Percentiles rank a stretch among this genome's conserved stretches.
phyloP scores from a whole-genome alignment of 1,140 invertebrate genomes.

The Macrocentrus cingulum region DNA sequence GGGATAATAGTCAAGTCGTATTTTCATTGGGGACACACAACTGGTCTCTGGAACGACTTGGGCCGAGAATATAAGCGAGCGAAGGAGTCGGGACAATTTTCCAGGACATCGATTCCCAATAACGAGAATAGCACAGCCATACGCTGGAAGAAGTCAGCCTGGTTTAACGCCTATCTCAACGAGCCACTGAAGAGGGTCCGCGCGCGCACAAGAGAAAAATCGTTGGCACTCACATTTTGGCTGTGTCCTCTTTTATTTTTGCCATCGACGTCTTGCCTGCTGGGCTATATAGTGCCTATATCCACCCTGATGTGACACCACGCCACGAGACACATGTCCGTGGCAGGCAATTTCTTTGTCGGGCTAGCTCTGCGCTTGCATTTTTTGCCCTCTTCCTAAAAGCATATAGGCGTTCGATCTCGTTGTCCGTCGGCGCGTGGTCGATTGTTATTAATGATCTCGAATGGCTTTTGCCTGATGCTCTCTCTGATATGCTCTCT shows the following conservation, averaged over 20 bases:
- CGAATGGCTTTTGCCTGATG: not conserved
- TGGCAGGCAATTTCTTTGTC: constrained; percentile 30
- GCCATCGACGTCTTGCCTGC: not conserved
- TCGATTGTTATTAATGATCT: constrained; percentile 47
- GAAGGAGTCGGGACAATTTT: constrained; percentile 45
- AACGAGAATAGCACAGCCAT: constrained; percentile 23
- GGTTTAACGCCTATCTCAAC: constrained; percentile 33
- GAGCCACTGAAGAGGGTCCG: not conserved
- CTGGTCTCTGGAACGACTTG: not conserved
- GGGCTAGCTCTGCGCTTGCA: constrained; percentile 20
- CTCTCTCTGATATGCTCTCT: no score
- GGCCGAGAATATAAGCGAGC: not conserved
- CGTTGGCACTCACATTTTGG: not conserved
- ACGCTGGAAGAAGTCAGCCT: constrained; percentile 36
- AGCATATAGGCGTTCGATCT: constrained; percentile 8
- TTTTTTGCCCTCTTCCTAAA: constrained; percentile 25
- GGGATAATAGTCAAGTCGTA: not conserved
- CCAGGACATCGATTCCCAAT: constrained; percentile 43
- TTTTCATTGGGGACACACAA: not conserved
- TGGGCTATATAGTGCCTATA: not conserved
- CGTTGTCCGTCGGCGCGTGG: constrained; percentile 40
- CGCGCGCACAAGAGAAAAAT: no score
- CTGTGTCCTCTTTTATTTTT: not conserved
- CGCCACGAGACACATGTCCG: constrained; percentile 36
- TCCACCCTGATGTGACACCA: no score